Base-by-base conservation (phyloP, 2,113 vertebrate species). In the Vicugna pacos region DNA sequence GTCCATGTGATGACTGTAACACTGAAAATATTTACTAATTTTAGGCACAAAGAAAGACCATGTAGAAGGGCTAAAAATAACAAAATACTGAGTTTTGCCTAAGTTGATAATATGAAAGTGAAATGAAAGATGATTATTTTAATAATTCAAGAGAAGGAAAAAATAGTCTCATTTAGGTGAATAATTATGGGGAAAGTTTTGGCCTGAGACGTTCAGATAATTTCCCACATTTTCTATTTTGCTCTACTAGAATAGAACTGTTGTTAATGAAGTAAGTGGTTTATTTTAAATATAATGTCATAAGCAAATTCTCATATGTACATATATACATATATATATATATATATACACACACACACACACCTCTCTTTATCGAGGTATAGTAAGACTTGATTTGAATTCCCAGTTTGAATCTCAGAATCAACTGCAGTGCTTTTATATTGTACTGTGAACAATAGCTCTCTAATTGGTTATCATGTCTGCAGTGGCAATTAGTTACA, bases 121-220 rank as follows among this genome's bases (percentile, higher is more conserved):
- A 64, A 77, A 15, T 84, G 38, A 76, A 90, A 93, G 73, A 83
- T 50, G 89, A 69, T 75, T 95, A 52, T 48, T 83, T 56, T 81
- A 82, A 50, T 73, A 50, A 73, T 91, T 58, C 58, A 35, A 80
- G 56, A 8, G 20, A 35, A 91, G 65, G 38, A 50, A n/a, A 46
- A 79, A 60, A 30, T 22, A 64, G 9, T 62, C 54, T 79, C 14
- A 15, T 16, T 52, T 73, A 20, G 35, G 69, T 60, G n/a, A 69
- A 83, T 95, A n/a, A 85, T 70, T 76, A 50, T 5, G 22, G 89
- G 5, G 22, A 80, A 89, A 38, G 5, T 24, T 69, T 96, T 48
- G 64, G 52, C 48, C 48, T 48, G 62, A 94, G 50, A 86, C 48
- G 62, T n/a, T 77, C 30, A 85, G 64, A 73, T 81, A 92, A 60